Percentiles rank a stretch among this genome's conserved stretches.
phyloP scores from a whole-genome alignment of 2,113 vertebrate genomes.

The Machaerirhynchus nigripectus region DNA sequence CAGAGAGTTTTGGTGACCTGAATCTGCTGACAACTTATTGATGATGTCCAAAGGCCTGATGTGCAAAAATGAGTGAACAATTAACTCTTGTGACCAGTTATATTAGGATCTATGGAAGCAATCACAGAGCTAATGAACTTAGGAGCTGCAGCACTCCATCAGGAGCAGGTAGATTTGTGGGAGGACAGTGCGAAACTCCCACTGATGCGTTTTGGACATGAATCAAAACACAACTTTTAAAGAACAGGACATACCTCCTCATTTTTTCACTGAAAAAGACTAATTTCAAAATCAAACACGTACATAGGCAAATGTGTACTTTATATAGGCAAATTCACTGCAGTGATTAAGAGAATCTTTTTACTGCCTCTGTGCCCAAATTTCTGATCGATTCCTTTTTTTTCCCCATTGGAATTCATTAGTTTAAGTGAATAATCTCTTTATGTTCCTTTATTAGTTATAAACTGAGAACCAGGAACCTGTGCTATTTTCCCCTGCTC shows the following conservation, averaged over 20 bases:
- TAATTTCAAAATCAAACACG: not conserved
- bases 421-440: not conserved
- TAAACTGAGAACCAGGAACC: not conserved
- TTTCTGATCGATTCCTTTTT: not conserved
- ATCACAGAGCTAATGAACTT: not conserved
- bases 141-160: not conserved
- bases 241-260: not conserved
- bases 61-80: not conserved
- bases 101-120: not conserved
- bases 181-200: slow-evolving; percentile 1
- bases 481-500: not conserved
- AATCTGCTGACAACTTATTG: not conserved
- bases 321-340: not conserved
- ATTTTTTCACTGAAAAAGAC: not conserved
- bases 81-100: not conserved
- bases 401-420: not conserved
- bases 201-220: not conserved
- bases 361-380: not conserved
- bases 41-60: not conserved
- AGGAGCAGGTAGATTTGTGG: not conserved
- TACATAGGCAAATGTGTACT: not conserved
- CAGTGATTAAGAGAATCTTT: not conserved
- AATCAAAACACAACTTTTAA: not conserved
- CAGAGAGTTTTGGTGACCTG: not conserved
- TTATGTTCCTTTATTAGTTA: not conserved